Evolutionary conservation across 2,797 vertebrate genomes (phyloP), one percentile per base, ranked within the genome.

Genomic region (Lateolabrax maculatus): DNA sequence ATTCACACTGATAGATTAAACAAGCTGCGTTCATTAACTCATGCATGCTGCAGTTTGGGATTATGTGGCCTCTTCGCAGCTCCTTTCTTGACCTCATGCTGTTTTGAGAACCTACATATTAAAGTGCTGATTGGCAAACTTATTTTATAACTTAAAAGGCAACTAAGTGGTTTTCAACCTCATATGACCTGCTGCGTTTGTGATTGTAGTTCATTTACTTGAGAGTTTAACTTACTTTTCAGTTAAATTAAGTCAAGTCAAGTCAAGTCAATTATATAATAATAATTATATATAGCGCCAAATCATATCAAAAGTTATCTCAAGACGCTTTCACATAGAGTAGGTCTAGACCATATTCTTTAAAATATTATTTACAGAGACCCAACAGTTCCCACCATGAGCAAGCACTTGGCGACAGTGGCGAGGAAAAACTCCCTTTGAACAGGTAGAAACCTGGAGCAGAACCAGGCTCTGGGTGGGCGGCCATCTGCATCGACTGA

Each of bases 131-230:
- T 64, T 52, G 12, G 6, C 31, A 16, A 62, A 64, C 16, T 1
- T 8, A 1, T 61, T 67, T 23, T 39, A n/a, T 11, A 58, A 21
- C 37, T 70, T 8, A 41, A 60, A 55, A 29, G 15, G 52, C 12
- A 29, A 37, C 25, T 76, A n/a, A 62, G 43, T 84, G 9, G 16
- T 58, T 79, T 48, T 25, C 13, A 66, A 15, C 29, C 44, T 64
- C 29, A 44, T 8, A 31, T 36, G 34, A 75, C n/a, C 46, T 16
- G 19, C 15, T 37, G 52, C 29, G 27, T 41, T 52, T 52, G 34
- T 43, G 34, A 41, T 18, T 39, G 18, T 13, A 10, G 6, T 37
- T 48, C 8, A 31, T 71, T 55, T 27, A 60, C 31, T 37, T 53
- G 6, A 39, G 15, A 67, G 21, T 57, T 75, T 1, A 36, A 43